phyloP scores from a whole-genome alignment of 2,797 vertebrate genomes.

The Thripadectes ignobilis region DNA sequence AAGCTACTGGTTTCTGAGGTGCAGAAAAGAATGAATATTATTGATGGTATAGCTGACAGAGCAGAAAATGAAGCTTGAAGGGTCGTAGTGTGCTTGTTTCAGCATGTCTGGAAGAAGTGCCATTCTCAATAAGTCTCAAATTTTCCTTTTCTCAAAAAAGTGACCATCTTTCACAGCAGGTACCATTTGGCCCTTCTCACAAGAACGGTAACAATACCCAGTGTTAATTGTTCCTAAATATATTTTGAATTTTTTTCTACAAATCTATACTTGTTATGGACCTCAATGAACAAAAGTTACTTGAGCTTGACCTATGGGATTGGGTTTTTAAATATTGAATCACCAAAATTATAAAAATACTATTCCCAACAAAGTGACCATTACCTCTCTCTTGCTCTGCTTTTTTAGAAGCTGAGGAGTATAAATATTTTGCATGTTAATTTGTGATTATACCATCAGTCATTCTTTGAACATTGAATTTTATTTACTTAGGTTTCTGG shows the following conservation, averaged over 20 bases:
- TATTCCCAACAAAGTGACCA: not conserved
- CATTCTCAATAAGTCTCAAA: not conserved
- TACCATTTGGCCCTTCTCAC: not conserved
- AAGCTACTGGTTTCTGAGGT: not conserved
- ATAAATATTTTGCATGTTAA: not conserved
- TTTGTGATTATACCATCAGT: conserved; percentile 27
- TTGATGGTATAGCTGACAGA: not conserved
- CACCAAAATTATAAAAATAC: conserved; percentile 23
- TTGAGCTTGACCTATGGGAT: not conserved
- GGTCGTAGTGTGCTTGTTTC: not conserved
- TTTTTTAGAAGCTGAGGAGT: conserved; percentile 6
- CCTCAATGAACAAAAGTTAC: not conserved
- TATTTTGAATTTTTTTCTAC: not conserved
- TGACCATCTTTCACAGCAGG: not conserved
- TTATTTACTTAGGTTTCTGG: not conserved
- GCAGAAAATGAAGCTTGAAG: not conserved
- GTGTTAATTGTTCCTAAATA: not conserved
- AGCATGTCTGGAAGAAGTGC: not conserved
- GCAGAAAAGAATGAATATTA: not conserved
- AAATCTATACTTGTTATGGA: not conserved
- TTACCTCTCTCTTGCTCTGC: not conserved
- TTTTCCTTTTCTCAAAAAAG: not conserved
- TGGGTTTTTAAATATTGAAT: conserved; percentile 9
- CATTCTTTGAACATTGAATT: not conserved
- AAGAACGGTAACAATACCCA: not conserved